phyloP scores from a whole-genome alignment of 37 sponge, comb jelly and placozoan species.

The Ephydatia muelleri region DNA sequence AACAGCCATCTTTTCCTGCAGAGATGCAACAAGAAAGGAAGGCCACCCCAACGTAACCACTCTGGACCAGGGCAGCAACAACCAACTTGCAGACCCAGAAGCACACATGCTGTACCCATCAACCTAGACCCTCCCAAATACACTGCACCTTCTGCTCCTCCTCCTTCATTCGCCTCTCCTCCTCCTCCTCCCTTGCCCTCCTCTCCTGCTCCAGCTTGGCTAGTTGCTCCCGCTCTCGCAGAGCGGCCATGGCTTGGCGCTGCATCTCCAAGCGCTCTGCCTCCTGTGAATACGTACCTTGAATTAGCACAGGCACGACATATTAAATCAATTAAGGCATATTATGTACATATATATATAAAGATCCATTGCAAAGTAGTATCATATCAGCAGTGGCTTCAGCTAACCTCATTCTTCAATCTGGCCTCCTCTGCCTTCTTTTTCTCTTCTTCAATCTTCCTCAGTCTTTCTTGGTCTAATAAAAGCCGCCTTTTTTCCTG shows the following conservation, averaged over 20 bases:
- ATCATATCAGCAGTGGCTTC: not conserved
- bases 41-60: too few relatives aligned
- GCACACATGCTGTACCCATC: not conserved
- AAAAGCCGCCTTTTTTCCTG: slow-evolving; percentile 35
- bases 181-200: not conserved
- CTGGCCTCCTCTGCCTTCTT: not conserved
- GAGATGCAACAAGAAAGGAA: too few relatives aligned
- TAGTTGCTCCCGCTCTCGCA: not conserved
- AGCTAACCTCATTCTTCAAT: not conserved
- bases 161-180: not conserved
- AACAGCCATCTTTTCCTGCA: not conserved
- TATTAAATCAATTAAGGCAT: too few relatives aligned
- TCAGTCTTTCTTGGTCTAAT: slow-evolving; percentile 31
- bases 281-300: not conserved
- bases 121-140: too few relatives aligned
- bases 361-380: not conserved
- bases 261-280: not conserved
- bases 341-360: too few relatives aligned
- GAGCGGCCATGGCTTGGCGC: not conserved
- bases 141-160: slow-evolving; percentile 2
- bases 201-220: not conserved
- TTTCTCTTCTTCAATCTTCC: slow-evolving; percentile 49
- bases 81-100: not conserved
- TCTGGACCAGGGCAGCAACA: too few relatives aligned
- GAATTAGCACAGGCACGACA: too few relatives aligned